These are phyloP conservation scores for Pituophis catenifer DNA, from an alignment of 2,113 vertebrate genomes.

Conservation along the genomic window DNA sequence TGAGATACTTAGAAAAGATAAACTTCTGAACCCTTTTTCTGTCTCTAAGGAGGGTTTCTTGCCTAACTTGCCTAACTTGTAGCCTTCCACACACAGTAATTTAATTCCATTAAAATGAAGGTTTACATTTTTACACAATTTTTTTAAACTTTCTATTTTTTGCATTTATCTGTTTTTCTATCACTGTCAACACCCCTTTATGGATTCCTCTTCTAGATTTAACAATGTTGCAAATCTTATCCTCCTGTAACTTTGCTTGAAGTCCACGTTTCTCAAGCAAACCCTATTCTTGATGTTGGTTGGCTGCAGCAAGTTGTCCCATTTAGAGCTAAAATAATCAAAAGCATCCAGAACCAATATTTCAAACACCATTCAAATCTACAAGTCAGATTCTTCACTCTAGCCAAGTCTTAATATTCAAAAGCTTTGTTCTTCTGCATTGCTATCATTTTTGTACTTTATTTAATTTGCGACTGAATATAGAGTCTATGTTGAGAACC, in stretches of 20 bases:
- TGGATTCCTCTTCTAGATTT: neutral
- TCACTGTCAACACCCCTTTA: neutral
- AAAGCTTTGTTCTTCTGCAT: neutral
- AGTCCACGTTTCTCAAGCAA: neutral
- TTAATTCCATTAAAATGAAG: neutral
- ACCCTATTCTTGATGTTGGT: neutral
- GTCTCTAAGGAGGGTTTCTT: neutral
- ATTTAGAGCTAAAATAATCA: neutral
- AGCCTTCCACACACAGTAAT: neutral
- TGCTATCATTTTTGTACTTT: neutral
- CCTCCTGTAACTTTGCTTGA: neutral
- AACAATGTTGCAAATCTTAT: neutral
- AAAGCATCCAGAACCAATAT: neutral
- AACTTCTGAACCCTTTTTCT: neutral
- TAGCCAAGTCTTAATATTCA: neutral
- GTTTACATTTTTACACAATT: neutral
- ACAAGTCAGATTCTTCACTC: neutral
- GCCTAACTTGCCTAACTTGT: neutral
- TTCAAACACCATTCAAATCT: neutral
- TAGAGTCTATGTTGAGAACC: neutral
- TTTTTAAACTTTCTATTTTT: neutral
- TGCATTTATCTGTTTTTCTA: neutral
- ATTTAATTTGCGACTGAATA: neutral
- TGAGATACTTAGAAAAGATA: neutral
- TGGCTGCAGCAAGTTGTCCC: neutral